Percentiles rank a stretch among this genome's conserved stretches.
Evolutionary conservation across 1,140 invertebrate genomes (phyloP).

Genomic region (Acromyrmex heyeri): DNA sequence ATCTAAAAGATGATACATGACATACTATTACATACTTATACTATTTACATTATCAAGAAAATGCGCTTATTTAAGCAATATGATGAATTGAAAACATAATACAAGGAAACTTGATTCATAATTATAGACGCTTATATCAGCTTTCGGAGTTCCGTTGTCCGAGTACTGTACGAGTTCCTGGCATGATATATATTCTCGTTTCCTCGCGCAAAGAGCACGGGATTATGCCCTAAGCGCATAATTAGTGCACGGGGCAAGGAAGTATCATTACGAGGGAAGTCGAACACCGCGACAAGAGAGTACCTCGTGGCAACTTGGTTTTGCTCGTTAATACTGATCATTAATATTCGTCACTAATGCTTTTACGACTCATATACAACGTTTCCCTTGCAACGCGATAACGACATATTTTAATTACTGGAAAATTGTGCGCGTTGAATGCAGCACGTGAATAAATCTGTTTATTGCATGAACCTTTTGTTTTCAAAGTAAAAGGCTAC

Average conservation of each 20-base stretch:
- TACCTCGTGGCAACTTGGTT: conserved; percentile 18
- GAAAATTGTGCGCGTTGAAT: conserved; percentile 2
- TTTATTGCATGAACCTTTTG: not conserved
- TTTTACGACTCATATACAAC: not conserved
- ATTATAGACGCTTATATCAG: conserved; percentile 20
- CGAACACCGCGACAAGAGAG: conserved; percentile 50
- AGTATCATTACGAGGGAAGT: conserved; percentile 59
- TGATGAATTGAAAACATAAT: not conserved
- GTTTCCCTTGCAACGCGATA: not conserved
- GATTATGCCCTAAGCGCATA: conserved; percentile 57
- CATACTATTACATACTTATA: not conserved
- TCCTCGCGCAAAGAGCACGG: conserved; percentile 41
- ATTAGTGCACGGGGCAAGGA: conserved; percentile 46
- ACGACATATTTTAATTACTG: conserved; percentile 12
- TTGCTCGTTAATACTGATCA: conserved; percentile 53
- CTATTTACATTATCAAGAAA: not conserved
- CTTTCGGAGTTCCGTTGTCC: conserved; percentile 36
- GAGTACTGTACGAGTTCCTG: not conserved
- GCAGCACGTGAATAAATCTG: not conserved
- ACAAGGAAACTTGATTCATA: conserved; percentile 16
- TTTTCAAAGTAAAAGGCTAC: not conserved
- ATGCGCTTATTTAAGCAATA: not conserved
- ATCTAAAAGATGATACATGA: not conserved
- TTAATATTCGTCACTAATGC: conserved; percentile 53
- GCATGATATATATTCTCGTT: conserved; percentile 20